Base-by-base conservation (phyloP, 1,140 invertebrate species). In the roundworm (Caenorhabditis elegans) region DNA sequence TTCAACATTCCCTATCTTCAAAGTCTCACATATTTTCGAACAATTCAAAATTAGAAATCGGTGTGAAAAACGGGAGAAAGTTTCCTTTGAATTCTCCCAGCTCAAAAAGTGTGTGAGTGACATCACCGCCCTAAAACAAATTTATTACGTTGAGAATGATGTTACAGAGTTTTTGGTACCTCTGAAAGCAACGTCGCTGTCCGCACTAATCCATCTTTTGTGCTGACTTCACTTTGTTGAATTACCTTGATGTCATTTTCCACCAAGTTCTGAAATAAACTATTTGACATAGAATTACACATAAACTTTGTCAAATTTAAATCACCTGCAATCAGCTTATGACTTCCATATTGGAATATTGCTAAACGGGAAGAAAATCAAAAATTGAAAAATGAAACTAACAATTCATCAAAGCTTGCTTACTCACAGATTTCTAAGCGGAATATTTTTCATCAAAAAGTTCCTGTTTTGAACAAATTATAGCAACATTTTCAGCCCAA, bases 161-260 rank as follows among this genome's bases (percentile, higher is more conserved):
- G 43, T 24, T 39, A 2, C 1, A 2, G 5, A 28, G 10, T 10
- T 39, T 60, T 22, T 34, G 34, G 36, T 70, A 70, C 60, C 36
- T 70, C 60, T n/a, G 60, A 31, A 22, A 70, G 60, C 13, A 70
- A 34, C 5, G 31, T 70, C 11, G 60, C 60, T 22, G 60, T 70
- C 39, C 60, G 93, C 94, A 94, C 95, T 79, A 97, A 92, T 85
- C 97, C 94, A 80, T 91, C 92, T 0, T 98, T 92, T 53, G 98
- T 91, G 87, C 92, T 93, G 0, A 95, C 95, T 0, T 96, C 96
- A 79, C 93, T 92, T 85, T 93, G 47, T 28, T 26, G 22, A 65
- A 87, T 51, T 28, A 22, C 49, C 79, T 86, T 55, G 83, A 85
- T 34, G 24, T 76, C 55, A 49, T 75, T 36, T 31, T n/a, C 76